Conservation (phyloP, 1,140 invertebrate genomes). For the Leptonema lineaticorne region DNA sequence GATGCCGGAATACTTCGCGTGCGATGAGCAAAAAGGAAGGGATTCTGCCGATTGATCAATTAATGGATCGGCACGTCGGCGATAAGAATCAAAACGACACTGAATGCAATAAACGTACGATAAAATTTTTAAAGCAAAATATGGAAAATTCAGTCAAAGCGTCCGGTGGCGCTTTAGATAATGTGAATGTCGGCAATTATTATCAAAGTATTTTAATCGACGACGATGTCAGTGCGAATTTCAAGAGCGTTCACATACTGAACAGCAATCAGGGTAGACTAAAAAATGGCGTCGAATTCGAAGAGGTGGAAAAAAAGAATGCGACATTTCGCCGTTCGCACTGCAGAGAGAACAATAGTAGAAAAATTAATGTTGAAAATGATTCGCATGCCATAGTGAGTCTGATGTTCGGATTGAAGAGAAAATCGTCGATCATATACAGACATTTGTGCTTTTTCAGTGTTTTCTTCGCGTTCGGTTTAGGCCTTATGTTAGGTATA, state of each 20-base stretch:
- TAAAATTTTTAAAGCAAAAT: conserved; percentile 15
- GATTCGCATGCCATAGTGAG: neutral
- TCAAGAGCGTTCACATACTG: neutral
- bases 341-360: neutral
- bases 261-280: neutral
- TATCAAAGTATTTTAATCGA: conserved; percentile 10
- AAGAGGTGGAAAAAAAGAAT: neutral
- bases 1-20: neutral
- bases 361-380: neutral
- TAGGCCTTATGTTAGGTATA: conserved; percentile 38
- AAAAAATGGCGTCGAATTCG: neutral
- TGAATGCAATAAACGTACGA: conserved; percentile 6
- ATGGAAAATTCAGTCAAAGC: conserved; percentile 1
- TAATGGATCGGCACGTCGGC: neutral
- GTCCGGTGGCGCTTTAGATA: neutral
- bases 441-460: conserved; percentile 32
- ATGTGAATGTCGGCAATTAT: neutral
- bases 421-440: neutral
- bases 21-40: conserved; percentile 3
- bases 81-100: conserved; percentile 5
- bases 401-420: conserved; percentile 3
- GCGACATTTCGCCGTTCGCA: neutral
- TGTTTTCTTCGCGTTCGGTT: conserved; percentile 34
- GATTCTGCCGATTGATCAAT: neutral
- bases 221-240: neutral